Base-by-base conservation (phyloP, 2,113 vertebrate species). In the Choloepus hoffmanni region DNA sequence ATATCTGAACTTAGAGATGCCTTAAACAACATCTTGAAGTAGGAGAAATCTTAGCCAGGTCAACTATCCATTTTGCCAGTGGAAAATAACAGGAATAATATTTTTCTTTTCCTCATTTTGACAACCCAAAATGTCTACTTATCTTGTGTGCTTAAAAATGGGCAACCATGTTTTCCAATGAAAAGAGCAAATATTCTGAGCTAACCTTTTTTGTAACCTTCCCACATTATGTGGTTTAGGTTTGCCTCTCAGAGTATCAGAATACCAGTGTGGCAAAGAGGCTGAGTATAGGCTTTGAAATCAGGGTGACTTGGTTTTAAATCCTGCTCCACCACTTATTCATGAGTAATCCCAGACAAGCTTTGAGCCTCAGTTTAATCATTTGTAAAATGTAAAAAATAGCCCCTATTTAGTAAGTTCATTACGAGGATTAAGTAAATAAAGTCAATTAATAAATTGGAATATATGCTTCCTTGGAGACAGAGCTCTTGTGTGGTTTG, bases 301-400 rank as follows among this genome's bases (percentile, higher is more conserved):
- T 53, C 15, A 65, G 33, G 5, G 43, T 88, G 10, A n/a, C 14
- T 36, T 85, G 23, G 10, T 65, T 70, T 90, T 67, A 58, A 82
- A 21, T 89, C 30, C 84, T 21, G 19, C 18, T 9, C 48, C 5
- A 14, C 45, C 7, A 55, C 36, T 65, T 36, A 65, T 40, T 85
- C 6, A 16, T 76, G 15, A 45, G 1, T 84, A 43, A 30, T 28
- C 85, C 18, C 19, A 15, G 36, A 36, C 48, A 70, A 50, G n/a
- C 2, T 72, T 60, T 50, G 15, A 79, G 55, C 30, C n/a, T 85
- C 12, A 15, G 9, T 79, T 79, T 68, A 3, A 24, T 85, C 19
- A 4, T 53, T 76, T 95, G 30, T 4, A 96, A 85, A 95, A 53
- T 68, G n/a, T 26, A 92, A 65, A 36, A 43, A 63, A 33, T 70